phyloP scores from a whole-genome alignment of 2,113 vertebrate species.

The Alethe castanea region DNA sequence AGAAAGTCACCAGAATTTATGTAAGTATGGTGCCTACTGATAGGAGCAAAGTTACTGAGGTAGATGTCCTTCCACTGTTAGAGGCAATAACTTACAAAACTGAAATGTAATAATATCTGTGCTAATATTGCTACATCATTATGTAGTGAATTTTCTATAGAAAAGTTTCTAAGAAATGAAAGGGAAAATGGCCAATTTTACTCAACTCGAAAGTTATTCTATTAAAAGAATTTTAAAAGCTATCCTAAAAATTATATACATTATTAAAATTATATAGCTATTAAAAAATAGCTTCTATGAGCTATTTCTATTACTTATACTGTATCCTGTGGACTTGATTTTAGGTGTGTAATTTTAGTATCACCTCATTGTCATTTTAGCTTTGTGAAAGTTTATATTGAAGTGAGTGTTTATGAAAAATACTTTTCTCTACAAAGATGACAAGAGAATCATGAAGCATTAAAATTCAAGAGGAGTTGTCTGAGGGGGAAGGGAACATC shows the following conservation, averaged over 20 bases:
- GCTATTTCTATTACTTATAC: not conserved
- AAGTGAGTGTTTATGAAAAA: not conserved
- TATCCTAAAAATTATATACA: not conserved
- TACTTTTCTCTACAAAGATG: not conserved
- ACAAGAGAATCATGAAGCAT: not conserved
- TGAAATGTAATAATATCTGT: not conserved
- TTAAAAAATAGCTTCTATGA: not conserved
- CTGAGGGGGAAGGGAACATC: not conserved
- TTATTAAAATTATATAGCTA: no score
- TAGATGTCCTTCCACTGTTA: not conserved
- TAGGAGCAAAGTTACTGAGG: not conserved
- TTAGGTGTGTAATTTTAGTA: not conserved
- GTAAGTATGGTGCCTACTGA: not conserved
- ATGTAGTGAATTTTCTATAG: not conserved
- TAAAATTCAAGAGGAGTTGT: constrained; percentile 26
- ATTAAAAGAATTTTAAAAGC: not conserved
- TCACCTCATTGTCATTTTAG: not conserved
- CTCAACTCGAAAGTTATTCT: not conserved
- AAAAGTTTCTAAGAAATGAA: not conserved
- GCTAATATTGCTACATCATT: not conserved
- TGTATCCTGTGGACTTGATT: not conserved
- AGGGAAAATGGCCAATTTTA: not conserved
- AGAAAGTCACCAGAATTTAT: not conserved
- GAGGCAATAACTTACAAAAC: not conserved
- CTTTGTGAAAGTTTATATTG: not conserved